These are phyloP conservation scores for Thyatira batis DNA, from an alignment of 2,888 invertebrate genomes.

Conservation along the genomic window DNA sequence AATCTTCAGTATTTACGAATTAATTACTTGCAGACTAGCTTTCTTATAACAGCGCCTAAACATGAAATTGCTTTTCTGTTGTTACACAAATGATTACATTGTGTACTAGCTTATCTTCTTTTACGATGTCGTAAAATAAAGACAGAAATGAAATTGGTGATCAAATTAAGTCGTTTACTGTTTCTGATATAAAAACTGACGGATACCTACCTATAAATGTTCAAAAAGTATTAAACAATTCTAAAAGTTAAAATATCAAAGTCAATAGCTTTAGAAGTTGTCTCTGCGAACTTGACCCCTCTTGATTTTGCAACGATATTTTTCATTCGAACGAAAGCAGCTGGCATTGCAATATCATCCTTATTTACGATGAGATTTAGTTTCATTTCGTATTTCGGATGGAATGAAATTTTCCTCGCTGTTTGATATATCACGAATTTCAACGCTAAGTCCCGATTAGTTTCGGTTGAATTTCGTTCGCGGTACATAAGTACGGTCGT, in stretches of 20 bases:
- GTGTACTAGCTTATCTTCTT: background rate
- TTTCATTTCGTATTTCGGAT: conserved; percentile 14
- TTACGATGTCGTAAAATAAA: conserved; percentile 1
- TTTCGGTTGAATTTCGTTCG: conserved; percentile 30
- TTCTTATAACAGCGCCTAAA: conserved; percentile 5
- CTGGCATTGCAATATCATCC: conserved; percentile 31
- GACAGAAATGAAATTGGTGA: background rate
- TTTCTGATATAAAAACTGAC: background rate
- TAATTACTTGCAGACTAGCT: conserved; percentile 15
- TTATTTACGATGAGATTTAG: conserved; percentile 23
- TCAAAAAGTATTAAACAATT: conserved; percentile 4
- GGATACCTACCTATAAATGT: background rate
- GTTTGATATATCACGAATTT: background rate
- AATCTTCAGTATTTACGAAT: conserved; percentile 14
- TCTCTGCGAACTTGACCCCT: conserved; percentile 67
- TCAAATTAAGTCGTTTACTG: background rate
- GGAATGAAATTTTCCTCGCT: background rate
- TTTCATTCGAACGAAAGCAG: conserved; percentile 34
- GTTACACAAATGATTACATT: background rate
- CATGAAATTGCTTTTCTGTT: background rate
- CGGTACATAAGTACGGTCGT: conserved; percentile 24
- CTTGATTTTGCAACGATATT: conserved; percentile 48
- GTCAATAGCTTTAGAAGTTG: conserved; percentile 43
- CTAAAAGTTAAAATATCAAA: conserved; percentile 35
- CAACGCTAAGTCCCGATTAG: conserved; percentile 1